These are phyloP conservation scores for Cryptoblepharus egeriae DNA, from an alignment of 2,797 vertebrate genomes.

Conservation along the genomic window DNA sequence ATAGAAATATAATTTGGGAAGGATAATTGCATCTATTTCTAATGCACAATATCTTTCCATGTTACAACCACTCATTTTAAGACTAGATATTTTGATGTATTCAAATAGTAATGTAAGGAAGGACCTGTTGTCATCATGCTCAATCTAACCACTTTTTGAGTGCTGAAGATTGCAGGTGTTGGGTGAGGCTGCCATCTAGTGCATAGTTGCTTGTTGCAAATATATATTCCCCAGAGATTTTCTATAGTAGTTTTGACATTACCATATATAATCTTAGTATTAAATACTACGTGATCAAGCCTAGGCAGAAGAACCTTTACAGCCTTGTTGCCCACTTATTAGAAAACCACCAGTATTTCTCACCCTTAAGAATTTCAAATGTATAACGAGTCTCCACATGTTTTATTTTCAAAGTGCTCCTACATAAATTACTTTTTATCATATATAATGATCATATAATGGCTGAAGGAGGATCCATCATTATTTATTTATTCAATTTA, in stretches of 20 bases:
- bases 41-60: neutral
- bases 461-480: neutral
- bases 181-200: slow-evolving; percentile 13
- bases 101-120: neutral
- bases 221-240: slow-evolving; percentile 15
- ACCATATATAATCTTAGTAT: neutral
- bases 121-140: neutral
- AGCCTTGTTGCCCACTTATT: neutral
- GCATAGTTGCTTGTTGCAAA: slow-evolving; percentile 2
- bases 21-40: neutral
- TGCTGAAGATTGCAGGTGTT: neutral
- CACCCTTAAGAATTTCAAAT: neutral
- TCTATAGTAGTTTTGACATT: neutral
- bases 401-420: neutral
- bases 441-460: neutral
- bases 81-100: neutral
- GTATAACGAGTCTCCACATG: neutral
- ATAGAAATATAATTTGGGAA: neutral
- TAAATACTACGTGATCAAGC: neutral
- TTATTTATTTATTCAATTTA: no score
- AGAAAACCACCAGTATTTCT: neutral
- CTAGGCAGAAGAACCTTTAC: neutral
- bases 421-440: no score
- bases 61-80: neutral
- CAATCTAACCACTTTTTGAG: neutral